Evolutionary conservation across 2,888 invertebrate species (phyloP), one percentile per base, ranked within the genome.

Genomic region (Rotaria macrura): DNA sequence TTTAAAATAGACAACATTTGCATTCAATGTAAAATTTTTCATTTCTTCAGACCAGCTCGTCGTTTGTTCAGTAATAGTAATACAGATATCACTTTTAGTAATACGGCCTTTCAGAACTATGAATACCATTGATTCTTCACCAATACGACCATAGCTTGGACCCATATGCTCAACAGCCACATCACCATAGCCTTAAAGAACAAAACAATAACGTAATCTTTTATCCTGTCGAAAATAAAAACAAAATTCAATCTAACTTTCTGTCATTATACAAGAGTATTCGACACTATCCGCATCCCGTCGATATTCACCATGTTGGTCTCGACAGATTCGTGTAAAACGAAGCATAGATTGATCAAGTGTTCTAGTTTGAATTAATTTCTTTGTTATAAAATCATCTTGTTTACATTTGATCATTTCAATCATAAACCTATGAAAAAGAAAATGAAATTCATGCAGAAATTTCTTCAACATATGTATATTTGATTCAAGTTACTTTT

Each of bases 301-400:
- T 12, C 25, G 7, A 79, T 10, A 40, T 7, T 43, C 5, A 4
- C 43, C 40, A 14, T 43, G 2, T 43, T n/a, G 5, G n/a, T n/a
- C 5, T 12, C 14, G 65, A 65, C 7, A 79, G 43, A 40, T 43
- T 43, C 79, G 79, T 43, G 79, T 79, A 25, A 79, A 43, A 43
- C 40, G 43, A n/a, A 79, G 43, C 9, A 25, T n/a, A 3, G 79
- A 79, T 43, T 43, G 23, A 25, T 79, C 12, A n/a, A 79, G 79
- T 10, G 43, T 23, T 40, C 10, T 23, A 3, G 25, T 2, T 9
- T 14, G 40, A 25, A 79, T 79, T 43, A 79, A 43, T 14, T 79
- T n/a, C 20, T 79, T 79, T 43, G 79, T 79, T n/a, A 79, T 79
- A 79, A n/a, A 2, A 79, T 79, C 12, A n/a, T n/a, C n/a, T 79